Conservation (phyloP, 2,113 vertebrate genomes). For the human region GRCh38 chr16:20285001-20285500, state of each 20-base stretch:
- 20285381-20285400: not conserved
- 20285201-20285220: too few relatives aligned
- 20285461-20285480: not conserved
- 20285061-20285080: too few relatives aligned
- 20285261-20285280: not conserved
- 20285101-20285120: too few relatives aligned
- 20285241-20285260: not conserved
- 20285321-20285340: not conserved
- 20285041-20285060: too few relatives aligned
- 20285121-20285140: too few relatives aligned
- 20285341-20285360: not conserved
- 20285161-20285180: not conserved
- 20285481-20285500: not conserved
- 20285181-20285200: not conserved
- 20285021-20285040: too few relatives aligned
- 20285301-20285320: not conserved
- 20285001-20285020: too few relatives aligned
- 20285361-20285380: not conserved
- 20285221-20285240: not conserved
- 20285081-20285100: too few relatives aligned
- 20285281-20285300: not conserved
- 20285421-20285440: not conserved
- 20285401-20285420: not conserved
- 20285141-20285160: not conserved
- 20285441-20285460: not conserved